Base-by-base conservation (phyloP, 2,113 vertebrate genomes). In the Saguinus midas region DNA sequence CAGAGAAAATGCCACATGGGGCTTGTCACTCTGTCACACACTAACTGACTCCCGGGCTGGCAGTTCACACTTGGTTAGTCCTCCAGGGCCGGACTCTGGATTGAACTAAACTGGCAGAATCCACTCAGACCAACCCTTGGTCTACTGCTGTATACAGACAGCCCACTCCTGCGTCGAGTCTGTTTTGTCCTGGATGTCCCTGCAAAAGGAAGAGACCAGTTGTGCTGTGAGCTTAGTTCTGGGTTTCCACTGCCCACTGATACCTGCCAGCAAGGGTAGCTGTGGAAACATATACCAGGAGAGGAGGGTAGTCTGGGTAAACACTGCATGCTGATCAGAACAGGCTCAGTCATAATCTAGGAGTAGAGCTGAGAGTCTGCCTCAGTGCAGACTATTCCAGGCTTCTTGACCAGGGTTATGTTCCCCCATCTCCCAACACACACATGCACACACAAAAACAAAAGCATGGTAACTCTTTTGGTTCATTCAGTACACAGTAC, bases 1-100 rank as follows among this genome's bases (percentile, higher is more conserved):
- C 98, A 70, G 97, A 97, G 97, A 96, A 98, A 97, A 98, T 97
- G 97, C 97, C 98, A 98, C 98, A 94, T 98, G 98, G 98, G 95
- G 92, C 98, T 98, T 98, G 97, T 98, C 98, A 97, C 98, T 97
- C 88, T 70, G 88, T 92, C 94, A 79, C 96, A 97, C 85, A 82
- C 94, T 96, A 88, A 94, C 94, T 97, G 98, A 98, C 98, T 97
- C 32, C 43, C 81, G 20, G 91, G 76, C 97, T 91, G 10, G 96
- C 1, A 16, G 98, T 98, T 98, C 97, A 97, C 52, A 91, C 97
- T 96, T 94, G 96, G 97, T 98, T 97, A 87, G 97, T 95, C 45
- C 91, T 95, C 72, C 86, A 95, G 87, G 75, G 93, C 91, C 96
- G 88, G 97, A 90, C 87, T 95, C 92, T 96, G 96, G 94, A 52